Evolutionary conservation across 2,888 invertebrate species (phyloP).

Genomic region (Dascillus cervinus): DNA sequence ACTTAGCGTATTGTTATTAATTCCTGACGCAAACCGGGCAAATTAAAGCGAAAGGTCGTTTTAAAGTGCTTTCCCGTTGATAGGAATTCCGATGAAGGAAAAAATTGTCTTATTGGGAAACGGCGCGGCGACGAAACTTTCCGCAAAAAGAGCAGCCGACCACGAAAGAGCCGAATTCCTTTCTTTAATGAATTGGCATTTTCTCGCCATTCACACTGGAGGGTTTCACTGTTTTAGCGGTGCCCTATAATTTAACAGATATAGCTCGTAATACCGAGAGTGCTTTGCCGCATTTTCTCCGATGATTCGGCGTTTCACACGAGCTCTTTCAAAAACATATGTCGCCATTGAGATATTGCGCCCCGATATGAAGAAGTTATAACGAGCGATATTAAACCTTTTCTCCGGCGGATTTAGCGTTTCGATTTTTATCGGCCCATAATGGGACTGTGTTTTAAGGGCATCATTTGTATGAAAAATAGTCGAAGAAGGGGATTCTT

Average conservation of each 20-base stretch:
- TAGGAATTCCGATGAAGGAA: neutral
- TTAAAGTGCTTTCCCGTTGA: neutral
- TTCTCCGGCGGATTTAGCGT: too few species aligned
- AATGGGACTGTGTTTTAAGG: too few species aligned
- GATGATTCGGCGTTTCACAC: conserved; percentile 19
- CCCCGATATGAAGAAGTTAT: conserved; percentile 10
- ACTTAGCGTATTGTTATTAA: conserved; percentile 22
- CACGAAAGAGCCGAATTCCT: conserved; percentile 6
- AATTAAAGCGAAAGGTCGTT: conserved; percentile 15
- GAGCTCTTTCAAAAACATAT: conserved; percentile 14
- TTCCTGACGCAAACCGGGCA: conserved; percentile 17
- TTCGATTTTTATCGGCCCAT: too few species aligned
- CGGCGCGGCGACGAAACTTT: conserved; percentile 1
- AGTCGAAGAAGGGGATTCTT: too few species aligned
- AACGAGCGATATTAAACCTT: too few species aligned
- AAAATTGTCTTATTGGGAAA: neutral
- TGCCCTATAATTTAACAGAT: conserved; percentile 18
- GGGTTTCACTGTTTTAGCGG: conserved; percentile 14
- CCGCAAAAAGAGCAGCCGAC: conserved; percentile 5
- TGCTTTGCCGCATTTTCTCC: conserved; percentile 20
- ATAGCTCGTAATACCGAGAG: conserved; percentile 16
- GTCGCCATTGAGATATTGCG: conserved; percentile 12
- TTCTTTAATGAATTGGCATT: conserved; percentile 15
- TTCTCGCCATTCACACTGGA: conserved; percentile 13
- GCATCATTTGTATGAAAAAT: too few species aligned